Evolutionary conservation across 2,113 vertebrate genomes (phyloP).

Genomic region (Nettapus auritus): DNA sequence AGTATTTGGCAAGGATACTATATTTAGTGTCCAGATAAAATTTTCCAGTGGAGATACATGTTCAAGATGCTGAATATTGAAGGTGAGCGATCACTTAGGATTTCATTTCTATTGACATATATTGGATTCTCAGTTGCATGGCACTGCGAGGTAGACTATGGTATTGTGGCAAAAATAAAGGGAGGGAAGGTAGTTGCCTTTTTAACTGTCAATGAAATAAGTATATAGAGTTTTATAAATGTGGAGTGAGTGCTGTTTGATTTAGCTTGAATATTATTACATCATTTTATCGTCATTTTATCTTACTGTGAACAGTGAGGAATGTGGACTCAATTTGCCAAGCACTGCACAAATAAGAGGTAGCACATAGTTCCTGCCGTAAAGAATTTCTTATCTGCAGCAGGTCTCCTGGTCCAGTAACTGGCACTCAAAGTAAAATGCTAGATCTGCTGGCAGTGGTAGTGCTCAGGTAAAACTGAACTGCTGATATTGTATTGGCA

Average conservation of each 20-base stretch:
- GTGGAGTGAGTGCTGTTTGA: neutral
- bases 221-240: neutral
- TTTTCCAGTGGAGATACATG: constrained; percentile 34
- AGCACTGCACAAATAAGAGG: neutral
- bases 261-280: neutral
- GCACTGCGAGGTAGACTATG: neutral
- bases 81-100: constrained; percentile 7
- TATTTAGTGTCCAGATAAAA: constrained; percentile 49
- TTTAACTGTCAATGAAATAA: too few species aligned
- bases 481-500: neutral
- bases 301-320: neutral
- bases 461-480: neutral
- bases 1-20: constrained; percentile 54
- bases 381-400: neutral
- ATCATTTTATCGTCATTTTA: neutral
- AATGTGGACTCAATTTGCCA: neutral
- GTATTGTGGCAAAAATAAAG: neutral
- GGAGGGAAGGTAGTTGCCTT: too few species aligned
- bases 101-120: neutral
- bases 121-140: neutral
- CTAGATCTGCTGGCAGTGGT: neutral
- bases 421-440: neutral
- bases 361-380: neutral
- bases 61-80: constrained; percentile 29
- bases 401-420: neutral